Base-by-base conservation (phyloP, 2,888 invertebrate genomes). In the Agrilus mali region DNA sequence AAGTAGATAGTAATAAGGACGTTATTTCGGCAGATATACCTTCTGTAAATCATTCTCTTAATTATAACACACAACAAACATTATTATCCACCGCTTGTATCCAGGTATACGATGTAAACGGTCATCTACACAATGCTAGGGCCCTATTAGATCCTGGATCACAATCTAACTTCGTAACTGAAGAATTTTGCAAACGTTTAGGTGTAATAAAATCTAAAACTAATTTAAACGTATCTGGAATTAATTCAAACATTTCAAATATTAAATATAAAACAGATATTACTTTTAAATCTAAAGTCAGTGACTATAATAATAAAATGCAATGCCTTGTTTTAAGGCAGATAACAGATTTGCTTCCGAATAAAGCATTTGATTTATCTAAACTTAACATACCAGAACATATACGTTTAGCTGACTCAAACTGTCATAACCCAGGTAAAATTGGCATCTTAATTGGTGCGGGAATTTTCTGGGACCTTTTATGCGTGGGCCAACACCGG, bases 71-170 rank as follows among this genome's bases (percentile, higher is more conserved):
- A 1, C 4, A 5, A 17, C 35, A 35, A 35, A 35, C 35, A 12
- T 35, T 35, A 27, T 38, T 42, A 37, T 42, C 37, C 4, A 42
- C 42, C 4, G 42, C 33, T 10, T n/a, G 4, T 13, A 32, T 42
- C 2, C 5, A 17, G 8, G 12, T 41, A 7, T 12, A 17, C 8
- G 36, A 41, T 15, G 2, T 4, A 2, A 17, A 17, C n/a, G 42
- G 37, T 4, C 10, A 33, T 3, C 1, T 13, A 4, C 13, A 17
- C 31, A 4, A 16, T 15, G 22, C 36, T 16, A 17, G 42, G 6
- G 37, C 20, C 2, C n/a, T 42, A 36, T 38, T 42, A 42, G 37
- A 42, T 32, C 37, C 37, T 3, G 42, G 42, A 32, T 37, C 37
- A 3, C 42, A 42, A 38, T 20, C 42, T 1, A 36, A 42, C 17